Base-by-base conservation (phyloP, 2,113 vertebrate species). In the Indicator indicator region DNA sequence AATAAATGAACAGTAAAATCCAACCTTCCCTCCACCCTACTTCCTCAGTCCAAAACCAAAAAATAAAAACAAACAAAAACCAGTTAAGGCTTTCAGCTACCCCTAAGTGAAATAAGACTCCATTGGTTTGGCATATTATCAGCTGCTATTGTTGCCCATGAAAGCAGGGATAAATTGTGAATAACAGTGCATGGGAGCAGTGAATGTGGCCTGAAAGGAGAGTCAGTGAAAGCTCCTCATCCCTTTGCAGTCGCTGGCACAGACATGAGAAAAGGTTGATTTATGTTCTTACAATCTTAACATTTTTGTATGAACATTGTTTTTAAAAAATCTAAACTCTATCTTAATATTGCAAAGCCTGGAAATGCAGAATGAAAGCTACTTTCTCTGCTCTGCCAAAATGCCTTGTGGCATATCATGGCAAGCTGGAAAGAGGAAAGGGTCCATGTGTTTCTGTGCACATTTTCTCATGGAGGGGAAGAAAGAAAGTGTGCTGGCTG, bases 371-470 rank as follows among this genome's bases (percentile, higher is more conserved):
- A 74, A 6, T 4, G 40, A 7, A 44, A 40, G 62, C 69, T 36
- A 26, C 21, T 14, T 44, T 74, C 33, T 38, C 38, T 60, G 33
- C 27, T 58, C 32, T 38, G 64, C 3, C 40, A 11, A n/a, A 1
- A 4, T 1, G 2, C 0, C 1, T 5, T 8, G 40, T 36, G 59
- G 15, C 2, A 6, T 2, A 26, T 50, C 59, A 2, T 50, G 44
- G 32, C 0, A 27, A 36, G 70, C 73, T 52, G 90, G 55, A 62
- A 32, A 28, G 50, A 42, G 76, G 13, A 50, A 63, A 26, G 44
- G 14, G 65, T 33, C 2, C 4, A 0, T 18, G 68, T 6, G 4
- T 40, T 27, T 30, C 80, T 9, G 8, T 0, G 36, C 14, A 4
- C 9, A 0, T 55, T 69, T 42, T 13, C n/a, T 55, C 2, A 0